Evolutionary conservation across 2,888 invertebrate genomes (phyloP).

Genomic region (Hoplodrina ambigua): DNA sequence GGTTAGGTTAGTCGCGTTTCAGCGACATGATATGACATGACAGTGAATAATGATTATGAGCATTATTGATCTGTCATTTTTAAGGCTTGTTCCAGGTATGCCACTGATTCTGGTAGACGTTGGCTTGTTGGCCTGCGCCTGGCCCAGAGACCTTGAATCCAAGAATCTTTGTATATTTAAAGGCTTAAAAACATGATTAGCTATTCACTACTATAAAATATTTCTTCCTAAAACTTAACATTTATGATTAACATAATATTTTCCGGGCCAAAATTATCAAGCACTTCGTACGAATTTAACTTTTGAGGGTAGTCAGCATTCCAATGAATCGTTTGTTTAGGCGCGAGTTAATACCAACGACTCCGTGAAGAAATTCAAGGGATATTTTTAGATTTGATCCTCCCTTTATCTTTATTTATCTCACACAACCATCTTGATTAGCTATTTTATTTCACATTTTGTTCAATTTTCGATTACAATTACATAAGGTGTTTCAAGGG

Average conservation of each 20-base stretch:
- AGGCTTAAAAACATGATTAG: too few species aligned
- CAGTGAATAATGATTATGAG: background rate
- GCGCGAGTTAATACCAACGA: too few species aligned
- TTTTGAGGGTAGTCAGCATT: constrained; percentile 9
- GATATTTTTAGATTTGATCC: background rate
- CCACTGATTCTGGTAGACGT: background rate
- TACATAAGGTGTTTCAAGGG: background rate
- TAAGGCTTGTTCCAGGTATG: constrained; percentile 9
- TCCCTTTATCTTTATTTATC: background rate
- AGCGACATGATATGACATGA: constrained; percentile 35
- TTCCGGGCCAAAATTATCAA: too few species aligned
- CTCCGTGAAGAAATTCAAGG: background rate
- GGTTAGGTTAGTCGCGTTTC: constrained; percentile 64
- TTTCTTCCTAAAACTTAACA: too few species aligned
- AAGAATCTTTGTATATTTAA: too few species aligned
- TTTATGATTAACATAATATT: too few species aligned
- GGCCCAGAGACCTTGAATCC: too few species aligned
- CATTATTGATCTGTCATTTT: constrained; percentile 3
- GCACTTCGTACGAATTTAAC: too few species aligned
- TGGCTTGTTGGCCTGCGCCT: too few species aligned
- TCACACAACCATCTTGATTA: constrained; percentile 45
- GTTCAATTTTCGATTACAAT: constrained; percentile 16
- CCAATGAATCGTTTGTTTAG: background rate
- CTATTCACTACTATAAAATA: too few species aligned
- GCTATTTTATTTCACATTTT: background rate